Conservation (phyloP, 2,113 vertebrate species). For the Sinosuthora webbiana region DNA sequence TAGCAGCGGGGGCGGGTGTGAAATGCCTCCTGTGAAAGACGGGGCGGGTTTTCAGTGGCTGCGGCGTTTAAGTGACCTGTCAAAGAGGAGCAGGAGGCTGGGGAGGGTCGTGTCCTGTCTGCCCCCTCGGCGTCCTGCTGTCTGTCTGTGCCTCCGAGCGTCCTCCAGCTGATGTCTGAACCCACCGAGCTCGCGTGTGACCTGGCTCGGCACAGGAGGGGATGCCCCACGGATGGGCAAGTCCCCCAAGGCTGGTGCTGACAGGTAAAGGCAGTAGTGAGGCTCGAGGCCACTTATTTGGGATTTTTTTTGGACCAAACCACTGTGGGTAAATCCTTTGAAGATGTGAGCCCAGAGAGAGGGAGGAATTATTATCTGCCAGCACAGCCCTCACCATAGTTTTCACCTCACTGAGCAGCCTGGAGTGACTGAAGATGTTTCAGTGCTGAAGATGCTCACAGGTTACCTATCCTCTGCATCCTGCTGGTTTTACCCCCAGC, state of each 20-base stretch:
- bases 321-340: neutral
- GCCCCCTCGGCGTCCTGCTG: neutral
- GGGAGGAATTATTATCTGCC: neutral
- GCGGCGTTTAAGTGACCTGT: neutral
- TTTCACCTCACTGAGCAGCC: neutral
- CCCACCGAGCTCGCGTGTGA: rapidly evolving
- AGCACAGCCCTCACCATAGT: neutral
- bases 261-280: neutral
- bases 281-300: neutral
- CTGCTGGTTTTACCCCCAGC: neutral
- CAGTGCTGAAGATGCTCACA: neutral
- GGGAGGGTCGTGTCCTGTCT: neutral
- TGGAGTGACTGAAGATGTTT: neutral
- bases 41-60: neutral
- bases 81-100: neutral
- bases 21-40: neutral
- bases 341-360: neutral
- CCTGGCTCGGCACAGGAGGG: neutral
- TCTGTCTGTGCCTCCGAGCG: neutral
- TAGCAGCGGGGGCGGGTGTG: neutral
- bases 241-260: neutral
- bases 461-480: neutral
- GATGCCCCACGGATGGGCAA: neutral
- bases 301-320: neutral
- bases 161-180: neutral